These are phyloP conservation scores for Bilobella aurantiaca DNA, from an alignment of 1,140 invertebrate genomes.

Conservation along the genomic window DNA sequence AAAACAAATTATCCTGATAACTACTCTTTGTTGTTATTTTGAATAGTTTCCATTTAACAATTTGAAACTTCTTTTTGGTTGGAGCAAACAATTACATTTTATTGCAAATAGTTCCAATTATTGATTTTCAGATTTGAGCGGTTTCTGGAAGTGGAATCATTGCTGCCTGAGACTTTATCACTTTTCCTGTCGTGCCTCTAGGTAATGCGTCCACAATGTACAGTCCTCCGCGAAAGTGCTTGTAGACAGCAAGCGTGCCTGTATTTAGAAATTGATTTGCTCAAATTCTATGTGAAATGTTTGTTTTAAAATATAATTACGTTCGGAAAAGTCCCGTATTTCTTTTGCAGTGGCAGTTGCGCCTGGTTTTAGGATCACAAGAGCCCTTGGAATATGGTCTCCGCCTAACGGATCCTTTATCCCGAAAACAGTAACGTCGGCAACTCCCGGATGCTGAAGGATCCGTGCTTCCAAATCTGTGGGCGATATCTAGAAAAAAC, in stretches of 20 bases:
- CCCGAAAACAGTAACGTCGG: constrained; percentile 41
- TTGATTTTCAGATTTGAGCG: no score
- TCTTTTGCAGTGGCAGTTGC: constrained; percentile 8
- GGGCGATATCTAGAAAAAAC: constrained; percentile 36
- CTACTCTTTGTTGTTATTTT: not conserved
- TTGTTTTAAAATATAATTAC: no score
- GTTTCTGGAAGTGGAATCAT: constrained; percentile 14
- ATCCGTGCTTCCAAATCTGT: constrained; percentile 33
- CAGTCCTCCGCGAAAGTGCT: constrained; percentile 29
- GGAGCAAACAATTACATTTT: no score
- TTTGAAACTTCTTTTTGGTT: not conserved
- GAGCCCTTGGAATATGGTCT: constrained; percentile 29
- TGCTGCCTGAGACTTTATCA: constrained; percentile 20
- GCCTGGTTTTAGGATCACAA: constrained; percentile 24
- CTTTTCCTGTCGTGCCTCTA: constrained; percentile 31
- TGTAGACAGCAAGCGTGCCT: constrained; percentile 37
- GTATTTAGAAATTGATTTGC: no score
- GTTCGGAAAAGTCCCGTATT: constrained; percentile 22
- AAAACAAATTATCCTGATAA: no score
- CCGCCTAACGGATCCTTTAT: constrained; percentile 33
- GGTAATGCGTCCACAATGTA: constrained; percentile 24
- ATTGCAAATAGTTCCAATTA: no score
- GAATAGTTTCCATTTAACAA: not conserved
- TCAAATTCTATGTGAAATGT: no score
- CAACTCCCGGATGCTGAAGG: constrained; percentile 41